These are phyloP conservation scores for Athrips mouffetella DNA, from an alignment of 2,888 invertebrate species.

Conservation along the genomic window DNA sequence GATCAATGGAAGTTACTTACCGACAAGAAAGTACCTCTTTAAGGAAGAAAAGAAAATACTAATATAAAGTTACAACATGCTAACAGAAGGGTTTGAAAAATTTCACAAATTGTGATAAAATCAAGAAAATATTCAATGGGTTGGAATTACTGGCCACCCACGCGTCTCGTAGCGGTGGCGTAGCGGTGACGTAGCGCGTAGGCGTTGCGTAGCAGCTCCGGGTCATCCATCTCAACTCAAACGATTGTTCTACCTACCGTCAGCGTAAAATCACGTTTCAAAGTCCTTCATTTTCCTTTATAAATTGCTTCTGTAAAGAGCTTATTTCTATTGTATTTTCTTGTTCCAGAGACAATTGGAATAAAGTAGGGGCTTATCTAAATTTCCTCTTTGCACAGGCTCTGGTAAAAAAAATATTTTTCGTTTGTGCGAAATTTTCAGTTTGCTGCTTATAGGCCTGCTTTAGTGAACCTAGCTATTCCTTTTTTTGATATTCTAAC, in stretches of 20 bases:
- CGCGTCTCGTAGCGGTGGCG: constrained; percentile 19
- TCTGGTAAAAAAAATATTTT: too few relatives aligned
- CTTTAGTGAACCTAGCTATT: too few relatives aligned
- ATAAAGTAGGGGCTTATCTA: constrained; percentile 9
- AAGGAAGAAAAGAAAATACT: too few relatives aligned
- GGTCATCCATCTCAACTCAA: constrained; percentile 42
- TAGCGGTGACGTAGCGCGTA: constrained; percentile 38
- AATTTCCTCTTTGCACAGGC: neutral
- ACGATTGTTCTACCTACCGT: neutral
- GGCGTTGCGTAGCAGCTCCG: constrained; percentile 43
- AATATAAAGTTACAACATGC: too few relatives aligned
- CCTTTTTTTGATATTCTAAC: too few relatives aligned
- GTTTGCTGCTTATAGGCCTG: too few relatives aligned
- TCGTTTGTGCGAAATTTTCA: too few relatives aligned
- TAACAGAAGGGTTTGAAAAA: too few relatives aligned
- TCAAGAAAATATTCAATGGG: neutral
- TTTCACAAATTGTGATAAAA: too few relatives aligned
- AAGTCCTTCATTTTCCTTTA: constrained; percentile 7
- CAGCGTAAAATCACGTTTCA: constrained; percentile 2
- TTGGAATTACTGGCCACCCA: neutral
- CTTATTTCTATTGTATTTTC: too few relatives aligned
- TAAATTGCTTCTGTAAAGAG: constrained; percentile 3
- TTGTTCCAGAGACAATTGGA: constrained; percentile 1
- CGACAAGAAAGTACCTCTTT: too few relatives aligned
- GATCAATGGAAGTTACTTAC: too few relatives aligned